phyloP scores from a whole-genome alignment of 2,888 invertebrate genomes.

The Melanargia galathea region DNA sequence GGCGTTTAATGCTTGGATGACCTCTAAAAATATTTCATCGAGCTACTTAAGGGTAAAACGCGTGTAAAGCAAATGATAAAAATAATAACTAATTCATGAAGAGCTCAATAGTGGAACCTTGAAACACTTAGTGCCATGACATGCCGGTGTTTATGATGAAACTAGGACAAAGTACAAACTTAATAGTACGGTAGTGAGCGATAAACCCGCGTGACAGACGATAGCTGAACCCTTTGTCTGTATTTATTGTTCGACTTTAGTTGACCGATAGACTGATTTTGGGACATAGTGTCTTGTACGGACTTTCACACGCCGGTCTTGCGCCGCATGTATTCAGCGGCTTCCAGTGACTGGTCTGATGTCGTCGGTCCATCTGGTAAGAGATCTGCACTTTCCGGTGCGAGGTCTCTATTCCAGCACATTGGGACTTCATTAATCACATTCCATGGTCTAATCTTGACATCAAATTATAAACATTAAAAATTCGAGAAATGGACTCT shows the following conservation, averaged over 20 bases:
- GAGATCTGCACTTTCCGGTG: no score
- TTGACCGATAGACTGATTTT: neutral
- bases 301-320: no score
- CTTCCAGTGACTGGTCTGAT: conserved; percentile 50
- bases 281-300: no score
- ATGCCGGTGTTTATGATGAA: neutral
- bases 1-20: neutral
- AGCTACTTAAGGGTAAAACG: neutral
- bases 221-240: neutral
- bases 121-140: neutral
- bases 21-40: neutral
- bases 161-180: neutral
- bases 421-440: no score
- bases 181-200: neutral
- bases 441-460: no score
- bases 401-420: no score
- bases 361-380: conserved; percentile 87
- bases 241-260: neutral
- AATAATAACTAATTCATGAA: neutral
- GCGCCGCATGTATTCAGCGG: no score
- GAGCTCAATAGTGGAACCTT: neutral
- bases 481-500: no score
- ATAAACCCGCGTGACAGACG: neutral
- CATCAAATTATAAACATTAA: no score
- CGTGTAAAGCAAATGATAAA: neutral